These are phyloP conservation scores for Aphidius colemani DNA, from an alignment of 2,888 invertebrate genomes.

Conservation along the genomic window DNA sequence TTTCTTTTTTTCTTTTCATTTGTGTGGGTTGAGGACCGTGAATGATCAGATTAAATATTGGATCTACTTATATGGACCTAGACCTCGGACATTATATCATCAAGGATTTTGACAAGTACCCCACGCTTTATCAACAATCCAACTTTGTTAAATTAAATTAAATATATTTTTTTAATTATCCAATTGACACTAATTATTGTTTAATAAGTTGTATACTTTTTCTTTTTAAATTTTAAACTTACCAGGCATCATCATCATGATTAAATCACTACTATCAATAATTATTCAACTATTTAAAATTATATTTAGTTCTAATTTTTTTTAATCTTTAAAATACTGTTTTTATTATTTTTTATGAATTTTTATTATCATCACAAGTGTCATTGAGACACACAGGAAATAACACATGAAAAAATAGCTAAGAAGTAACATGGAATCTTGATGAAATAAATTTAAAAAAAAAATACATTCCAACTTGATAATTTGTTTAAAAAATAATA, in stretches of 20 bases:
- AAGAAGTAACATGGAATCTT: not conserved
- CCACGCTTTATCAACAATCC: not conserved
- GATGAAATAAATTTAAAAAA: too few species aligned
- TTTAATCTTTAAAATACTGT: too few species aligned
- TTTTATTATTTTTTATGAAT: too few species aligned
- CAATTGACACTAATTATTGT: not conserved
- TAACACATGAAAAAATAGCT: not conserved
- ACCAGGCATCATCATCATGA: conserved; percentile 30
- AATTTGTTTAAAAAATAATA: too few species aligned
- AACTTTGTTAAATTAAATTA: not conserved
- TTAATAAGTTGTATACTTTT: not conserved
- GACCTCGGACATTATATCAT: conserved; percentile 11
- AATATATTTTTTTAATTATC: not conserved
- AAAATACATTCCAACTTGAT: too few species aligned
- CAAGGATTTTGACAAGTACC: conserved; percentile 14
- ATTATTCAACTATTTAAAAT: too few species aligned
- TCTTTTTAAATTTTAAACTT: conserved; percentile 31
- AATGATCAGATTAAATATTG: conserved; percentile 7
- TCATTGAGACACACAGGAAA: not conserved
- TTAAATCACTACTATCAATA: not conserved
- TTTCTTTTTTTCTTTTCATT: not conserved
- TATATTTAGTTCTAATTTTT: too few species aligned
- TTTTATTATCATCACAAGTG: not conserved
- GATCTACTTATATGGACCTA: conserved; percentile 19
- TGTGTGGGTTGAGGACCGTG: conserved; percentile 11